Conservation (phyloP, 2,888 invertebrate species). For the Ophion costatus region DNA sequence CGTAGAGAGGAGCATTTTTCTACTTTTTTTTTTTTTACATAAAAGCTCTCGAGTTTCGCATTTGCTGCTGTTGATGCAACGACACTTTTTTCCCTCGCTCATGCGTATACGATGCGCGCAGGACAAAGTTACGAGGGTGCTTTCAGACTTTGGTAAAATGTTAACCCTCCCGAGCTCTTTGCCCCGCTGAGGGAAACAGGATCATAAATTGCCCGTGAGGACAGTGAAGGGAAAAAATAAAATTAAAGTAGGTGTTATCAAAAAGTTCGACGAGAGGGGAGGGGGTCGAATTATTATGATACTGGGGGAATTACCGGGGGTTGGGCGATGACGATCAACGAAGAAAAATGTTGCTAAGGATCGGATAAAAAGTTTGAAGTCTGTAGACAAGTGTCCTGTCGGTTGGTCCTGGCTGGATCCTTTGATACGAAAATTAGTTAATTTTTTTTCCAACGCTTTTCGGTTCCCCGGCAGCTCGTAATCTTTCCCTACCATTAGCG, state of each 20-base stretch:
- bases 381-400: no score
- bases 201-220: background rate
- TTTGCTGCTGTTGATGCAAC: slow-evolving; percentile 35
- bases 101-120: slow-evolving; percentile 10
- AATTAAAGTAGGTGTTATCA: background rate
- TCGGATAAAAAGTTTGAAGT: no score
- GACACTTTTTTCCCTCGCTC: slow-evolving; percentile 39
- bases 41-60: background rate
- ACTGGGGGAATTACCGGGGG: no score
- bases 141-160: background rate
- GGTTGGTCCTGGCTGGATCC: no score
- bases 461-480: no score
- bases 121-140: background rate
- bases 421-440: no score
- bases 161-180: background rate
- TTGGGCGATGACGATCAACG: no score
- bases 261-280: no score
- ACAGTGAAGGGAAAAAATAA: background rate
- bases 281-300: no score
- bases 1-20: background rate
- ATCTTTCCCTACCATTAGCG: no score
- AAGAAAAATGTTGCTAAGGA: no score
- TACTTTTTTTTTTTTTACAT: background rate
- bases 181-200: background rate
- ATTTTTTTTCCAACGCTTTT: no score